A percentile compares a stretch with the other conserved stretches of the same genome.
phyloP scores from a whole-genome alignment of 2,113 vertebrate species.

The Neogale vison region DNA sequence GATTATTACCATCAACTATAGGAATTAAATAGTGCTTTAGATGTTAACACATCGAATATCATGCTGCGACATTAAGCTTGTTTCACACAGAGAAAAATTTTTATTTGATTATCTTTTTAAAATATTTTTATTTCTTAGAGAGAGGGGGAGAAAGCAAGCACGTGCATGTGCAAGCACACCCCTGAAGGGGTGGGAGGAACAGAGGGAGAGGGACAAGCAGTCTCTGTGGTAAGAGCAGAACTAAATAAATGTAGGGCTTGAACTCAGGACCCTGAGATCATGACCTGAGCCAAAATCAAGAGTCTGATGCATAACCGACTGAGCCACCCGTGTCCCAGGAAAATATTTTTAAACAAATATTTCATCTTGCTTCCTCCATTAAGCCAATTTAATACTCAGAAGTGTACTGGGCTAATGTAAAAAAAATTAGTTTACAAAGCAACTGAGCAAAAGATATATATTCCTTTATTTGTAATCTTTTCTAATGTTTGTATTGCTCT shows the following conservation, averaged over 20 bases:
- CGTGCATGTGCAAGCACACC: fast-evolving
- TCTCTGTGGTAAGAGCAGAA: not conserved
- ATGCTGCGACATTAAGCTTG: not conserved
- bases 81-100: not conserved
- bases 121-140: not conserved
- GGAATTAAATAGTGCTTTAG: not conserved
- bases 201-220: not conserved
- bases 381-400: not conserved
- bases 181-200: not conserved
- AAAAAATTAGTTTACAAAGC: not conserved
- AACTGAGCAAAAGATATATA: not conserved
- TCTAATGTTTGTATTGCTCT: not conserved
- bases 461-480: not conserved
- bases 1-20: not conserved
- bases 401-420: not conserved
- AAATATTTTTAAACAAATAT: not conserved
- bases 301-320: not conserved
- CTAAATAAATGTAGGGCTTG: not conserved
- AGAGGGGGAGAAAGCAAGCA: not conserved
- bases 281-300: not conserved
- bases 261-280: not conserved
- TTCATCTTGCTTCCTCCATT: not conserved
- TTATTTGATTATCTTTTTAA: not conserved
- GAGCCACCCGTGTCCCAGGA: not conserved
- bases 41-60: not conserved